Conservation (phyloP, 2,113 vertebrate species). For the Coptodon bakossiorum region DNA sequence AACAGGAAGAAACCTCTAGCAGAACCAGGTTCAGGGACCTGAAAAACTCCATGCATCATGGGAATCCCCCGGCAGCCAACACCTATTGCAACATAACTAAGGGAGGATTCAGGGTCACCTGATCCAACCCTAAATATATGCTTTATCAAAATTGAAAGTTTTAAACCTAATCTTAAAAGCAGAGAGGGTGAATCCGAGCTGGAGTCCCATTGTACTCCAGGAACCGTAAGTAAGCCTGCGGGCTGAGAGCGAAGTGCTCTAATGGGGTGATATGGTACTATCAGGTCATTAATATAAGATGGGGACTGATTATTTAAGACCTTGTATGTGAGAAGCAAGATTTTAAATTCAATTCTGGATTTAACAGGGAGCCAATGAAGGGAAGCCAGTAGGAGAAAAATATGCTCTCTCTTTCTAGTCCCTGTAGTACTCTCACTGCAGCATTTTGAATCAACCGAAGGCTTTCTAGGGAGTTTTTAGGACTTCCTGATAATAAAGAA, state of each 20-base stretch:
- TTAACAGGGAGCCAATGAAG: neutral
- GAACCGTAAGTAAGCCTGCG: neutral
- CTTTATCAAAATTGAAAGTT: neutral
- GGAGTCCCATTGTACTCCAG: neutral
- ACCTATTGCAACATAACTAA: too few relatives aligned
- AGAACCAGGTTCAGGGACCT: neutral
- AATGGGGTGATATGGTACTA: neutral
- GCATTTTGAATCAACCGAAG: neutral
- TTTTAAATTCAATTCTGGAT: neutral
- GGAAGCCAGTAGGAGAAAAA: neutral
- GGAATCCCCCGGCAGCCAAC: neutral
- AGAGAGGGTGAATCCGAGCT: neutral
- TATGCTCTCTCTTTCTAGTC: neutral
- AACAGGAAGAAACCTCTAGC: neutral
- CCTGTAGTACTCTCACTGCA: neutral
- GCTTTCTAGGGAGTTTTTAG: neutral
- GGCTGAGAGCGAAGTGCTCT: neutral
- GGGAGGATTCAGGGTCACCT: neutral
- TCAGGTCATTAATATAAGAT: neutral
- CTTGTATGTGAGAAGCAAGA: neutral
- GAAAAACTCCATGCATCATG: neutral
- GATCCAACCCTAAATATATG: neutral
- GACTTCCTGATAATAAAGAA: neutral
- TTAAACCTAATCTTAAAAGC: neutral
- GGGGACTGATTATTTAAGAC: neutral